Conservation (phyloP, 2,113 vertebrate genomes). For the Takifugu bimaculatus region DNA sequence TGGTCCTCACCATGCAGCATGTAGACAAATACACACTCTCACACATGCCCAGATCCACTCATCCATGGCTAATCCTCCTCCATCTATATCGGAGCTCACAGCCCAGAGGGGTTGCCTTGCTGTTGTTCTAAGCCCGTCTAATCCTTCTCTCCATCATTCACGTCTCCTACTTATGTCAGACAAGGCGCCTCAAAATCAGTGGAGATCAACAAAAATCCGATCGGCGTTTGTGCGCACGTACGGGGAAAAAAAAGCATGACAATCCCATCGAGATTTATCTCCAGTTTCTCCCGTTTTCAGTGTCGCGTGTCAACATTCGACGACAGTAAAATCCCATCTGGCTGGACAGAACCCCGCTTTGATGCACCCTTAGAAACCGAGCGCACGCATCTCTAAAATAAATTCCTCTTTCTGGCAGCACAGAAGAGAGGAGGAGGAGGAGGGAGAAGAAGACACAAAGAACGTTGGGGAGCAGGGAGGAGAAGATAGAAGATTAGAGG, state of each 20-base stretch:
- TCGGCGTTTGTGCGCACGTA: conserved; percentile 13
- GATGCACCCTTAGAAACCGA: conserved; percentile 31
- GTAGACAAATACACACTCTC: conserved; percentile 20
- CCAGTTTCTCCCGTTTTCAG: conserved; percentile 43
- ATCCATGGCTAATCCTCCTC: conserved; percentile 62
- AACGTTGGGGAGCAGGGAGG: background rate
- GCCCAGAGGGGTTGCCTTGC: conserved; percentile 41
- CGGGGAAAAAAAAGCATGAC: background rate
- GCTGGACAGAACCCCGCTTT: conserved; percentile 40
- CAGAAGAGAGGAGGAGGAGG: conserved; percentile 14
- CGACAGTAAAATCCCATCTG: conserved; percentile 32
- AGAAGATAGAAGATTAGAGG: too few species aligned
- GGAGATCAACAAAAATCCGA: conserved; percentile 35
- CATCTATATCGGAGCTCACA: conserved; percentile 62
- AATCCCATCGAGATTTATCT: conserved; percentile 43
- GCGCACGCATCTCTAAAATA: conserved; percentile 28
- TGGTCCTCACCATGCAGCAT: conserved; percentile 22
- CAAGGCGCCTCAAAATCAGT: conserved; percentile 49
- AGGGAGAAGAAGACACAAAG: background rate
- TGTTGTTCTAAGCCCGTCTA: conserved; percentile 52
- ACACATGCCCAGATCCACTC: conserved; percentile 49
- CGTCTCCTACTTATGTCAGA: conserved; percentile 59
- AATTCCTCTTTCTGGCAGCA: conserved; percentile 43
- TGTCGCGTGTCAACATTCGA: conserved; percentile 45
- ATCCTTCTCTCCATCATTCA: conserved; percentile 60